A percentile compares a stretch with the other conserved stretches of the same genome.
Conservation (phyloP, 2,888 invertebrate species). For the Hirtodrosophila duncani region DNA sequence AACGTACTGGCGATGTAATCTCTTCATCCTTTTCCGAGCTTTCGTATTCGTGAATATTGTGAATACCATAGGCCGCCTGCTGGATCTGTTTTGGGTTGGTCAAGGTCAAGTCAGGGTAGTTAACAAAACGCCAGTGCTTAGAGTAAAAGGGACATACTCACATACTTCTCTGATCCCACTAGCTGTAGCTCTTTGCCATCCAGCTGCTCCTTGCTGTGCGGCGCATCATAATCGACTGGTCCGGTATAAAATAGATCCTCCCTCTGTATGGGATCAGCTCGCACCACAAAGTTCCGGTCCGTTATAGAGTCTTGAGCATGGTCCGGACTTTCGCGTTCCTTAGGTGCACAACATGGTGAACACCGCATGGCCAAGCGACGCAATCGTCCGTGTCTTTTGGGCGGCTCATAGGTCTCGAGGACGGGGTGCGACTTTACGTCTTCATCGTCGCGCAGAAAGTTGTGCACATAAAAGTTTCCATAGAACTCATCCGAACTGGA, state of each 20-base stretch:
- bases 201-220: constrained; percentile 34
- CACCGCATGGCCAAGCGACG: constrained; percentile 6
- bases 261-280: constrained; percentile 81
- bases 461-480: constrained; percentile 55
- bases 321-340: neutral
- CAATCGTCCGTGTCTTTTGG: neutral
- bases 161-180: constrained; percentile 33
- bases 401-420: constrained; percentile 32
- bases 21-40: neutral
- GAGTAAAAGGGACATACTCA: constrained; percentile 9
- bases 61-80: constrained; percentile 41
- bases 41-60: constrained; percentile 41
- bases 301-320: neutral
- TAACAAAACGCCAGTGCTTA: no score
- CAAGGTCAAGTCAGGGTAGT: neutral
- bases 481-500: constrained; percentile 49
- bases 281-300: constrained; percentile 53
- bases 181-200: constrained; percentile 47
- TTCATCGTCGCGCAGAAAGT: constrained; percentile 34
- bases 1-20: accelerated
- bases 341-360: constrained; percentile 13
- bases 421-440: neutral
- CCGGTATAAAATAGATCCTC: constrained; percentile 84
- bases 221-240: constrained; percentile 39
- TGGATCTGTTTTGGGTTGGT: constrained; percentile 25